phyloP scores from a whole-genome alignment of 1,140 invertebrate species.

The Scylla paramamosain region DNA sequence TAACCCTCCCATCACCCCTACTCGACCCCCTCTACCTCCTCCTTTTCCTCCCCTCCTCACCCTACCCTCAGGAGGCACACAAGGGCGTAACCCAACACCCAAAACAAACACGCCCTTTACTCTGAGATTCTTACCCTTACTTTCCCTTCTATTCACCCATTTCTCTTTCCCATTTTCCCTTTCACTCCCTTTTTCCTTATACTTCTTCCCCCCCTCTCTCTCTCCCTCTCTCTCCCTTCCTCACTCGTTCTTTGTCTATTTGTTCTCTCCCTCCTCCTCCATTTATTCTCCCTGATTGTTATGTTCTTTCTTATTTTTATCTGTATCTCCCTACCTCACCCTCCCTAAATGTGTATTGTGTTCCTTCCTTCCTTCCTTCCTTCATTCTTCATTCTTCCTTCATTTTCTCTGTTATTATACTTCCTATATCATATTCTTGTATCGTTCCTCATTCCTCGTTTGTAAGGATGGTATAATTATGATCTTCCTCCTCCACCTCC shows the following conservation, averaged over 20 bases:
- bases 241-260: background rate
- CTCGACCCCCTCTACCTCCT: background rate
- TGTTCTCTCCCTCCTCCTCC: background rate
- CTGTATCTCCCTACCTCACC: background rate
- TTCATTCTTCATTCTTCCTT: background rate
- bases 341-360: too few species aligned
- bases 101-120: background rate
- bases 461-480: too few species aligned
- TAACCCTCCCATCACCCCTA: background rate
- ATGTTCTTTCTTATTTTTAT: too few species aligned
- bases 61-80: background rate
- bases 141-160: background rate
- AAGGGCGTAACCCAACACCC: background rate
- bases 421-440: too few species aligned
- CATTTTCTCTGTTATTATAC: background rate
- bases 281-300: background rate
- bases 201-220: background rate
- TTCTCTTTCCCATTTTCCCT: background rate
- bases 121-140: background rate
- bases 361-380: background rate
- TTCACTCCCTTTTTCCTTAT: background rate
- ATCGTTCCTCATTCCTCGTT: too few species aligned
- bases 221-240: background rate
- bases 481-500: too few species aligned
- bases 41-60: background rate